Evolutionary conservation across 2,113 vertebrate species (phyloP).

Genomic region (Spea bombifrons): DNA sequence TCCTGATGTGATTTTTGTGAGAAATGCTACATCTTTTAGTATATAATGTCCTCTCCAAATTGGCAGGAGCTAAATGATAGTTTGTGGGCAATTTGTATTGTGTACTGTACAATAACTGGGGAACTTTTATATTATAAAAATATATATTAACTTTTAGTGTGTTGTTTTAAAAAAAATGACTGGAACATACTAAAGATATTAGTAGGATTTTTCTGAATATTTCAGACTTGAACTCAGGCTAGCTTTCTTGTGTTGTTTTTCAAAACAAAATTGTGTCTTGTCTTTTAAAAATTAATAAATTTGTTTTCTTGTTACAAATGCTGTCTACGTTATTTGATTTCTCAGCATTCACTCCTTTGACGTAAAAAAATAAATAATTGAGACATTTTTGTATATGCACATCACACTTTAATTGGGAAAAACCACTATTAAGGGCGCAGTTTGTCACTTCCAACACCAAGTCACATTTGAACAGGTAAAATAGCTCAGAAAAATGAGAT

Average conservation of each 20-base stretch:
- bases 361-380: not conserved
- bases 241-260: conserved; percentile 83
- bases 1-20: conserved; percentile 87
- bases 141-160: conserved; percentile 87
- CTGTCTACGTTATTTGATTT: conserved; percentile 33
- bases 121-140: conserved; percentile 85
- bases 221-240: conserved; percentile 88
- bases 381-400: not conserved
- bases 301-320: conserved; percentile 76
- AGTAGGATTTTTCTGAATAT: conserved; percentile 89
- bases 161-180: conserved; percentile 83
- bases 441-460: no score
- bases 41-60: conserved; percentile 80
- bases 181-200: conserved; percentile 84
- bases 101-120: conserved; percentile 83
- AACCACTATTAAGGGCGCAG: no score
- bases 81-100: conserved; percentile 82
- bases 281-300: conserved; percentile 86
- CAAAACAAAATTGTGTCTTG: conserved; percentile 84
- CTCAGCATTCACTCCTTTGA: not conserved
- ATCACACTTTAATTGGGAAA: no score
- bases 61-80: conserved; percentile 81
- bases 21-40: conserved; percentile 85
- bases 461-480: no score
- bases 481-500: no score